Evolutionary conservation across 2,797 vertebrate genomes (phyloP), one percentile per base, ranked within the genome.

Genomic region (Leontocebus nigricollis): DNA sequence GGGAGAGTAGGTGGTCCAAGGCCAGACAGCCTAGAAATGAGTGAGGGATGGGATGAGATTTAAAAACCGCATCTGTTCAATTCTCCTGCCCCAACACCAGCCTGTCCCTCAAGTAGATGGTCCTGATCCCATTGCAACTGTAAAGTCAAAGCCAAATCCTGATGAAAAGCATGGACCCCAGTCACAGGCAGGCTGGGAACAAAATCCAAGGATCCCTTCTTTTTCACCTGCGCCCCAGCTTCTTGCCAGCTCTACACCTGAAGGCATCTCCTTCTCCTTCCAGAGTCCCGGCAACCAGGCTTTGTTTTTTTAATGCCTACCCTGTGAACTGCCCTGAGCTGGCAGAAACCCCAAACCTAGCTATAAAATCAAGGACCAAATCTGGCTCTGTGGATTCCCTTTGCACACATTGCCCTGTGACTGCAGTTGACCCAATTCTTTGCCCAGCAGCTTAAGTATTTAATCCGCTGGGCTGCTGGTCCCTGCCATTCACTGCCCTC

Each of bases 381-480:
- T 15, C 57, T 70, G 46, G 67, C n/a, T 83, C 92, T 61, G 24
- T 26, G 26, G 67, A 24, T 90, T 84, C 87, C 77, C 79, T 90
- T 22, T 33, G 67, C 24, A 5, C 46, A 79, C 1, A 27, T 46
- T 84, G 82, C 84, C 93, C 94, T 94, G 83, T 85, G 96, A 93
- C 94, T 88, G 88, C 67, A 85, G 91, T 39, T 96, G 98, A 97
- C 96, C 97, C 95, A 96, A 83, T 97, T 97, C 97, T 93, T 81
- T 88, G 76, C 46, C 92, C 77, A 88, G 88, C 55, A 83, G 93
- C 59, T 92, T 97, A 90, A 94, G 70, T 20, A 57, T 50, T 97
- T 97, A 97, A 97, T 97, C 96, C 9, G 0, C 55, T 3, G 22
- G 92, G 67, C 91, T 86, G 88, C 94, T 80, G 79, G 92, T 75